Evolutionary conservation across 2,888 invertebrate species (phyloP), one percentile per base, ranked within the genome.

Genomic region (Epinotia nisella): DNA sequence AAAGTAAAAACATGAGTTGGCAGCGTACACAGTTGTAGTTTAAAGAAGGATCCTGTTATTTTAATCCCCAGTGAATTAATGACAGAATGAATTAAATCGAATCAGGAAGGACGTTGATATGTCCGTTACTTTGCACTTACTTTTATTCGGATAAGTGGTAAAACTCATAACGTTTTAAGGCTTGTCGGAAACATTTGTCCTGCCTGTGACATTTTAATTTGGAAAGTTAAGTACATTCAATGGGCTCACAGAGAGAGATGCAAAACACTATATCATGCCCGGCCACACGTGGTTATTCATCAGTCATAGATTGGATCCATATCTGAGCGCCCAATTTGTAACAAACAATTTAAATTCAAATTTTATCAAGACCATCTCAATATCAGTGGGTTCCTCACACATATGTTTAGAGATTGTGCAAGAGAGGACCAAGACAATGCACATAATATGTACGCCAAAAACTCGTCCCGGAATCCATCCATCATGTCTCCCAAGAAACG

Each of bases 51-150:
- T 55, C 39, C 55, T 39, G 39, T 65, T 65, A 65, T 53, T 65
- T 65, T 21, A 55, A 65, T 53, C 64, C 19, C 7, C 51, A 35
- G 53, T 55, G 53, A 21, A 65, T 21, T 39, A 19, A 55, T 21
- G 15, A 35, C 55, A 17, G 5, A 3, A 21, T 55, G 39, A 53
- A 65, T 51, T 65, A 51, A n/a, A 53, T 53, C 11, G 21, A 65
- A 21, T 55, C 55, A 65, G 65, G 65, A 65, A 65, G 65, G 15
- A 65, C 55, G 29, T 15, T n/a, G 65, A 65, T 39, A 11, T 29
- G 55, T 10, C 65, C 65, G 65, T 65, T 65, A 65, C 39, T 39
- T 51, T 55, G 55, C 55, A 55, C 39, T 65, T 65, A 65, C 4
- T 35, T 65, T 55, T 53, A 53, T 53, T 35, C 35, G 65, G 19